Percentiles rank a stretch among this genome's conserved stretches.
Conservation (phyloP, 2,888 invertebrate species). For the Agrochola litura region DNA sequence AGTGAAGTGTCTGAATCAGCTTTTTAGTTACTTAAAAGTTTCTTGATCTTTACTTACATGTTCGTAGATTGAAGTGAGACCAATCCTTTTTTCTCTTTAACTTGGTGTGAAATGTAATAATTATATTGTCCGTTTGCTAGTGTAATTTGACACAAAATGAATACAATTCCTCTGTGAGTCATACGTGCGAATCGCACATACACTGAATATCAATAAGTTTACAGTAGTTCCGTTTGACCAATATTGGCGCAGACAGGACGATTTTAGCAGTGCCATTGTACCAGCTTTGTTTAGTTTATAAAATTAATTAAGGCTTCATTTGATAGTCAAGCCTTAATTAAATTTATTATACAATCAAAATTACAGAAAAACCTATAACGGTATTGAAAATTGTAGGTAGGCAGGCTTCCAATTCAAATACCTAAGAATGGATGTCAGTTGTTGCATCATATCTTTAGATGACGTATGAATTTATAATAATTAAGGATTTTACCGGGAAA, state of each 20-base stretch:
- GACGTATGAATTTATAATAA: not conserved
- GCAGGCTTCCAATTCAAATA: not conserved
- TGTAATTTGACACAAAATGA: conserved; percentile 53
- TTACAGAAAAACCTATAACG: not conserved
- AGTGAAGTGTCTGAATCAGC: too few species aligned
- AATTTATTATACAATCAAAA: too few species aligned
- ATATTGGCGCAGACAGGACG: conserved; percentile 40
- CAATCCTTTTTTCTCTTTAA: conserved; percentile 29
- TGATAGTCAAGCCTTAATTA: not conserved
- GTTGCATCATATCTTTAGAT: not conserved
- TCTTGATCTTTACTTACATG: conserved; percentile 20
- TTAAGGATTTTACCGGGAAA: conserved; percentile 39
- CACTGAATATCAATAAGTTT: conserved; percentile 60
- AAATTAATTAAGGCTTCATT: conserved; percentile 7
- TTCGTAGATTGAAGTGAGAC: conserved; percentile 6
- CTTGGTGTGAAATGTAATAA: conserved; percentile 34
- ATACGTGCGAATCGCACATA: conserved; percentile 42
- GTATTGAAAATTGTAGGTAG: not conserved
- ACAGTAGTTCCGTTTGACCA: conserved; percentile 57
- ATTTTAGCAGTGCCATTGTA: conserved; percentile 49
- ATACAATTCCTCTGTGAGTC: conserved; percentile 61
- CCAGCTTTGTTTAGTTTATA: conserved; percentile 28
- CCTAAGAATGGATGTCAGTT: not conserved
- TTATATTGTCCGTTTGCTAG: conserved; percentile 45
- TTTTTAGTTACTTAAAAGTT: too few species aligned